These are phyloP conservation scores for Erythrolamprus reginae DNA, from an alignment of 2,113 vertebrate genomes.

Conservation along the genomic window DNA sequence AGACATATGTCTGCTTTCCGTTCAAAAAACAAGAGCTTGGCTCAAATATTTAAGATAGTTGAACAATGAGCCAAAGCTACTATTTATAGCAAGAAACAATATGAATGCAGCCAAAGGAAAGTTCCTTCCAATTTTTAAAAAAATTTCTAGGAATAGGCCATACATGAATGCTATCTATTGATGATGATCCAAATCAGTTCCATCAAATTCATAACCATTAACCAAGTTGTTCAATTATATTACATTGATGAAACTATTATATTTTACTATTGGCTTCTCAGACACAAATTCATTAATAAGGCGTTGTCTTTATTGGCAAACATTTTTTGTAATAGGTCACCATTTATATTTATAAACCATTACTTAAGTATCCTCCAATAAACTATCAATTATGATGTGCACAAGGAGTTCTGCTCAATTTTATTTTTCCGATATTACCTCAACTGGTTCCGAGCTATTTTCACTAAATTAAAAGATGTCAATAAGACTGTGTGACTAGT, in stretches of 20 bases:
- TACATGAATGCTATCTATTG: not conserved
- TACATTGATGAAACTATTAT: not conserved
- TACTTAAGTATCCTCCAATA: not conserved
- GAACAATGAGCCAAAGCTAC: slow-evolving; percentile 36
- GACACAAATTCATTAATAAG: not conserved
- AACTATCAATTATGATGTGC: not conserved
- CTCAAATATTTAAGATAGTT: slow-evolving; percentile 37
- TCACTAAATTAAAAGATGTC: slow-evolving; percentile 5
- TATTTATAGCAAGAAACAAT: slow-evolving; percentile 3
- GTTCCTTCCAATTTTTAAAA: rapidly evolving
- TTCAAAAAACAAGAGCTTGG: slow-evolving; percentile 48
- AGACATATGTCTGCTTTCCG: slow-evolving; percentile 42
- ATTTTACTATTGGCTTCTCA: not conserved
- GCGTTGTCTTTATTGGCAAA: not conserved
- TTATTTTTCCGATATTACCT: not conserved
- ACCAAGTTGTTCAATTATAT: not conserved
- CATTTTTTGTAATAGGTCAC: not conserved
- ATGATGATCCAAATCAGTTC: not conserved
- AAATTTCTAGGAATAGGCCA: not conserved
- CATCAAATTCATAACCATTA: not conserved
- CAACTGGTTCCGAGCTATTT: not conserved
- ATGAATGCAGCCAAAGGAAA: slow-evolving; percentile 8
- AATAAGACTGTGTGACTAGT: not conserved
- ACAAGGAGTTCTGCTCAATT: not conserved
- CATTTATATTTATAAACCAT: not conserved